Evolutionary conservation across 1,140 invertebrate genomes (phyloP).

Genomic region (Melanaphis sacchari): DNA sequence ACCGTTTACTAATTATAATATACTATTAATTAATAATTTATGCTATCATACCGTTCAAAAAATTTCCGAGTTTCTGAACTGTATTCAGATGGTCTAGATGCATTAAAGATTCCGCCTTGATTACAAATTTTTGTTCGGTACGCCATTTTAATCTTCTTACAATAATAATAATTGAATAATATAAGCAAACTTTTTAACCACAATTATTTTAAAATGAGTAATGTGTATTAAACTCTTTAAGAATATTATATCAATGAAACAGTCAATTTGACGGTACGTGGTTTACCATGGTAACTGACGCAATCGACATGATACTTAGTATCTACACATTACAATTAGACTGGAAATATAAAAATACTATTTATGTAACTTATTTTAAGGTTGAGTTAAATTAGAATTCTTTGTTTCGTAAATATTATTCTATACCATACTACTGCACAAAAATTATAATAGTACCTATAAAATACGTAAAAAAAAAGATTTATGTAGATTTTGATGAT

Average conservation of each 20-base stretch:
- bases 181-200: neutral
- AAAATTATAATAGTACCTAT: no score
- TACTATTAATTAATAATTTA: neutral
- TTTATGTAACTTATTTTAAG: neutral
- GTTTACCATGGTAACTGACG: conserved; percentile 31
- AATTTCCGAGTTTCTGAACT: conserved; percentile 23
- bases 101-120: conserved; percentile 38
- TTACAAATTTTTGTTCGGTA: conserved; percentile 39
- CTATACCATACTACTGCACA: no score
- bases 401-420: no score
- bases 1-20: neutral
- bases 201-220: neutral
- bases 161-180: neutral
- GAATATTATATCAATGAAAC: conserved; percentile 25
- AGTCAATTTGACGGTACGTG: neutral
- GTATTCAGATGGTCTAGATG: neutral
- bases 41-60: conserved; percentile 19
- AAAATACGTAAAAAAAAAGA: no score
- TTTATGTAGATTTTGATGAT: neutral
- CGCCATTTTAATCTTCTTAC: neutral
- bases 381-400: no score
- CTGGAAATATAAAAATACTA: neutral
- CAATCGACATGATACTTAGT: neutral
- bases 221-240: neutral
- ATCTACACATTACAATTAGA: neutral